Conservation (phyloP, 2,797 vertebrate genomes). For the Pangasius djambal region DNA sequence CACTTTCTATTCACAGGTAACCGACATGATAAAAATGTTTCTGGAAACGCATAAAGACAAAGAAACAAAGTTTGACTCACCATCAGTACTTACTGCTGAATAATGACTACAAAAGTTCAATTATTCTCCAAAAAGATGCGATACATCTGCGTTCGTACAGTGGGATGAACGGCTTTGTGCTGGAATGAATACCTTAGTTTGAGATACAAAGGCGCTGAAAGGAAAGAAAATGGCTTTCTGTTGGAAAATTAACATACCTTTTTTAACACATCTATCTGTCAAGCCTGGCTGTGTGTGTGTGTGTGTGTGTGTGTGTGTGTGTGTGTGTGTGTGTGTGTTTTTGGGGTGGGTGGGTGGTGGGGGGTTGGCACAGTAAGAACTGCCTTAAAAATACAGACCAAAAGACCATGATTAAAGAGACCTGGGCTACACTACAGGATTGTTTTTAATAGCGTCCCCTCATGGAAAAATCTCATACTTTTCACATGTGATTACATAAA, state of each 20-base stretch:
- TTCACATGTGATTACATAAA: neutral
- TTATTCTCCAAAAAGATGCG: constrained; percentile 3
- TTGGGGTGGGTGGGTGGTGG: neutral
- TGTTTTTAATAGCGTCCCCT: neutral
- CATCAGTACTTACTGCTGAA: constrained; percentile 8
- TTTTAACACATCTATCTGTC: constrained; percentile 21
- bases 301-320: constrained; percentile 17
- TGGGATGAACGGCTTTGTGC: neutral
- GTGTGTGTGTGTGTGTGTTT: neutral
- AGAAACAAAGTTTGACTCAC: constrained; percentile 5
- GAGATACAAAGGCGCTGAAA: constrained; percentile 28
- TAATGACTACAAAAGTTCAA: constrained; percentile 9
- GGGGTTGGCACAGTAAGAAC: neutral
- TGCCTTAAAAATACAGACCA: neutral
- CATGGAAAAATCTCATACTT: neutral
- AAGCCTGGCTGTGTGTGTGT: neutral
- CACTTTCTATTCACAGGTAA: constrained; percentile 15
- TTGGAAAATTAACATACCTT: constrained; percentile 22
- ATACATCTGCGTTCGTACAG: constrained; percentile 17
- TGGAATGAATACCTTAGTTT: constrained; percentile 22
- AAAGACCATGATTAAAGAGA: neutral
- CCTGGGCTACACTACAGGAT: neutral
- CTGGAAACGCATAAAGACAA: constrained; percentile 8
- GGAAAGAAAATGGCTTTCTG: constrained; percentile 14
- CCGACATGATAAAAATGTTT: neutral